Conservation (phyloP, 2,888 invertebrate species). For the Caenorhabditis sp. region DNA sequence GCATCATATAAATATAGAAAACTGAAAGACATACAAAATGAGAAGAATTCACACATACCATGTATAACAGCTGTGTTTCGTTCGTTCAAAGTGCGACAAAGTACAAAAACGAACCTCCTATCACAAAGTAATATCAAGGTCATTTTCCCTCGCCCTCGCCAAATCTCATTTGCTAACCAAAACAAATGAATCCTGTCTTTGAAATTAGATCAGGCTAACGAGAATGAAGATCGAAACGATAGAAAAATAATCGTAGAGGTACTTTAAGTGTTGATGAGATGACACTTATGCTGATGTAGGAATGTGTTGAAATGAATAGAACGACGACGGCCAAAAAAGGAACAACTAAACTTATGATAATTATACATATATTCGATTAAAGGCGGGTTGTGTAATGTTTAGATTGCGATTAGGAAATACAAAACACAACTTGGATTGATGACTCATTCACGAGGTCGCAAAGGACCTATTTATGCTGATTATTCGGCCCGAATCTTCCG, state of each 20-base stretch:
- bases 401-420: neutral
- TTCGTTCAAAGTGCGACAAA: neutral
- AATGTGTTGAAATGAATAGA: conserved; percentile 9
- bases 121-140: conserved; percentile 1
- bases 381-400: neutral
- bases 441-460: neutral
- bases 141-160: conserved; percentile 3
- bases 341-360: neutral
- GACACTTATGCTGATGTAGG: conserved; percentile 1
- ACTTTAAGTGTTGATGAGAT: conserved; percentile 3
- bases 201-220: conserved; percentile 7
- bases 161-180: conserved; percentile 39
- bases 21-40: neutral
- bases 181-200: conserved; percentile 20
- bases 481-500: no score
- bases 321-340: neutral
- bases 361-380: neutral
- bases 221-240: conserved; percentile 12
- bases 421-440: neutral
- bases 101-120: neutral
- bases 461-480: no score
- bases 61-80: neutral
- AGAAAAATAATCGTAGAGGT: neutral
- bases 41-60: neutral
- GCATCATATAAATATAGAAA: neutral